Conservation (phyloP, 2,113 vertebrate species). For the Hirundichthys speculiger region DNA sequence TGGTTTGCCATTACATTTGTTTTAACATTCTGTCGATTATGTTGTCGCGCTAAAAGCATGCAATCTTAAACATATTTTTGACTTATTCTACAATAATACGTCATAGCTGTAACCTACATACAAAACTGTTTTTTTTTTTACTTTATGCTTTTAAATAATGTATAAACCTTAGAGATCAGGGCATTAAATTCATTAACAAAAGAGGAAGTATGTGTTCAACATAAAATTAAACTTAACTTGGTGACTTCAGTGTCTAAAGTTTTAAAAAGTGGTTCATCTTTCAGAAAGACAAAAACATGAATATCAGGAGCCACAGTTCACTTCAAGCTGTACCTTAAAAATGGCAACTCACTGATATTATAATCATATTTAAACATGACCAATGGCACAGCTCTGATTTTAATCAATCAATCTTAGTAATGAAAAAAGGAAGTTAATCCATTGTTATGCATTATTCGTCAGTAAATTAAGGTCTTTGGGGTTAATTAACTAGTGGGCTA, state of each 20-base stretch:
- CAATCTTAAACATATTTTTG: too few species aligned
- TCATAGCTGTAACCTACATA: too few species aligned
- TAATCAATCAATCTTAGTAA: conserved; percentile 77
- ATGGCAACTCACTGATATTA: conserved; percentile 59
- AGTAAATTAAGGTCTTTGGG: conserved; percentile 79
- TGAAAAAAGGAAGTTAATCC: conserved; percentile 79
- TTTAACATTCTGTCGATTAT: background rate
- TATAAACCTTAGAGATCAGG: background rate
- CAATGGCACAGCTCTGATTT: conserved; percentile 72
- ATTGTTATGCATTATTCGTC: conserved; percentile 78
- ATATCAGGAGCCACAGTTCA: conserved; percentile 14
- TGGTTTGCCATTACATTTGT: background rate
- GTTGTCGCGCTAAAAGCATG: too few species aligned
- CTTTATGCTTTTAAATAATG: background rate
- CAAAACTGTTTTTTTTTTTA: background rate
- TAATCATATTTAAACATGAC: conserved; percentile 74
- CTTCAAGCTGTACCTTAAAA: conserved; percentile 47
- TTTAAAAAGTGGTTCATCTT: conserved; percentile 10
- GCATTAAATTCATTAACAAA: conserved; percentile 1
- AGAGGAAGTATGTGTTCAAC: background rate
- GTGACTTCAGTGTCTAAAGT: background rate
- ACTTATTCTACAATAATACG: too few species aligned
- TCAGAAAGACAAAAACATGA: conserved; percentile 17
- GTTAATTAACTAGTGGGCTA: conserved; percentile 80
- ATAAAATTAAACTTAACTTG: conserved; percentile 7